Percentiles rank a stretch among this genome's conserved stretches.
Evolutionary conservation across 2,888 invertebrate species (phyloP).

Genomic region (Cheiracanthium punctorium): DNA sequence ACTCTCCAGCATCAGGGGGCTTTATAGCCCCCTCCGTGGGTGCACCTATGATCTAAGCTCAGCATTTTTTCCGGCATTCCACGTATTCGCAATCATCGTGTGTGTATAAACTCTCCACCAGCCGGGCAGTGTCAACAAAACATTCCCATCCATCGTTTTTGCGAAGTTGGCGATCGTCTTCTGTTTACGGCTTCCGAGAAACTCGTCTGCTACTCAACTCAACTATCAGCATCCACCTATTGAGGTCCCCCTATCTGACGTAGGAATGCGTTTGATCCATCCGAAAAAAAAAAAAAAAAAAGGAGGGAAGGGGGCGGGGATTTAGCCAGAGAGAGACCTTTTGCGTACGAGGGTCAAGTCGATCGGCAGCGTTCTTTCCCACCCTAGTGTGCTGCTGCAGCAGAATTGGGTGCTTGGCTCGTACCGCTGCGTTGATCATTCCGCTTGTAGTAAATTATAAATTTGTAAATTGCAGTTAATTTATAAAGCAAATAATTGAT

Average conservation of each 20-base stretch:
- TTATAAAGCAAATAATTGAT: too few relatives aligned
- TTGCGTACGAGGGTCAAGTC: constrained; percentile 23
- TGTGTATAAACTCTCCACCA: too few relatives aligned
- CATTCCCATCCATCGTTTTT: background rate
- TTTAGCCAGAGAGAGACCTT: constrained; percentile 7
- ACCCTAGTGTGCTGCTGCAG: background rate
- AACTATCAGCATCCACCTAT: constrained; percentile 15
- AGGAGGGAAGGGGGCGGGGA: background rate
- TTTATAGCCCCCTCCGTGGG: too few relatives aligned
- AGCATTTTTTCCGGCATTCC: too few relatives aligned
- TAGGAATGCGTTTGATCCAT: constrained; percentile 44
- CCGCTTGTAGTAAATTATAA: too few relatives aligned
- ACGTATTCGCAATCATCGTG: too few relatives aligned
- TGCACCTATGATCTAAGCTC: too few relatives aligned
- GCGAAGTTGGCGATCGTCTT: background rate
- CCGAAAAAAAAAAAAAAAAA: constrained; percentile 12
- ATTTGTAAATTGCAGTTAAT: too few relatives aligned
- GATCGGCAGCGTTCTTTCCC: background rate
- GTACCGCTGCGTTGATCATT: too few relatives aligned
- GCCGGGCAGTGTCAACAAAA: background rate
- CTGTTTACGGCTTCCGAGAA: constrained; percentile 23
- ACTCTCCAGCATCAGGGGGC: too few relatives aligned
- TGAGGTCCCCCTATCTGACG: constrained; percentile 11
- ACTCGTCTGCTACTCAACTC: too few relatives aligned
- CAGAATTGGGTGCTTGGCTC: too few relatives aligned